These are phyloP conservation scores for Jacana jacana DNA, from an alignment of 2,113 vertebrate genomes.

Conservation along the genomic window DNA sequence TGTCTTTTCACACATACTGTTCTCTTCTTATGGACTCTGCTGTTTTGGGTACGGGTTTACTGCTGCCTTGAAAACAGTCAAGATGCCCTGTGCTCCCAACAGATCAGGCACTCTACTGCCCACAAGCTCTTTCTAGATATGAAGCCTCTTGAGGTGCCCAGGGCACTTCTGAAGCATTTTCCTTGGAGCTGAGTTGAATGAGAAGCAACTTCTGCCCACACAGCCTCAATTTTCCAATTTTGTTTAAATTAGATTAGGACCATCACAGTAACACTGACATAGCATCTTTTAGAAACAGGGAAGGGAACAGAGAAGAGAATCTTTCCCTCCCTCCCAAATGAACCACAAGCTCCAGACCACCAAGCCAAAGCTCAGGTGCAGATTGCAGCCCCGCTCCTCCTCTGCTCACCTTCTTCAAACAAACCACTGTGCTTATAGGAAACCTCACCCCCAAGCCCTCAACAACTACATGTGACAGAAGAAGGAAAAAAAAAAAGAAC, in stretches of 20 bases:
- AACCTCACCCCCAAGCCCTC: not conserved
- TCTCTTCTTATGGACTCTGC: not conserved
- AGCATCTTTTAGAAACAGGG: not conserved
- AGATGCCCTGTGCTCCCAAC: not conserved
- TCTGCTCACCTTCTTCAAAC: not conserved
- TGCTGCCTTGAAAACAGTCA: accelerated
- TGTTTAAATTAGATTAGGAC: not conserved
- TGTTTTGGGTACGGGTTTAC: not conserved
- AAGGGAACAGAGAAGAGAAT: not conserved
- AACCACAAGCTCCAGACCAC: not conserved
- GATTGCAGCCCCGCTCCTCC: not conserved
- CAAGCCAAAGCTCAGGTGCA: not conserved
- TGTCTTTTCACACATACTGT: not conserved
- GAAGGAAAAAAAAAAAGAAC: not conserved
- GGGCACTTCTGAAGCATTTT: not conserved
- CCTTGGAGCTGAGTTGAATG: not conserved
- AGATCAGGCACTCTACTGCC: not conserved
- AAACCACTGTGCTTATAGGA: not conserved
- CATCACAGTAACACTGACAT: not conserved
- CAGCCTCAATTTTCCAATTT: not conserved
- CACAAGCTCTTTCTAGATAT: not conserved
- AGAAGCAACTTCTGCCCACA: not conserved
- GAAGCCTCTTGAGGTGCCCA: not conserved
- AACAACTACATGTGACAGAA: not conserved
- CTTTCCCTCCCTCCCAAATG: not conserved